Percentiles rank a stretch among this genome's conserved stretches.
phyloP scores from a whole-genome alignment of 2,113 vertebrate species.

The Apteryx owenii region DNA sequence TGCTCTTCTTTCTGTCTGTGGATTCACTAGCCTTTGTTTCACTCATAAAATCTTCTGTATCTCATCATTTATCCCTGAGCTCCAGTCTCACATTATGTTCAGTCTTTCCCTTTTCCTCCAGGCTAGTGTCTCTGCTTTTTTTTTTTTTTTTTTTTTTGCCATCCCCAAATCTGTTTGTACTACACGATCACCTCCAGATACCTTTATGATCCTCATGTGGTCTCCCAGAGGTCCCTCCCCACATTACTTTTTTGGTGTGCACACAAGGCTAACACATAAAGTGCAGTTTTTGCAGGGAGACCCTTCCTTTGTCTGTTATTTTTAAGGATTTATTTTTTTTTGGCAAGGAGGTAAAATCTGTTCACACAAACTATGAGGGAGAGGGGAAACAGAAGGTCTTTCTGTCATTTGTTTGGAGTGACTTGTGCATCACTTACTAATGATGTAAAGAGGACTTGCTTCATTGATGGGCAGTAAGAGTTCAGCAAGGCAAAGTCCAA shows the following conservation, averaged over 20 bases:
- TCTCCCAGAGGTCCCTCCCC: not conserved
- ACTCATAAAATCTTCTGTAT: not conserved
- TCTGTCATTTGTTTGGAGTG: not conserved
- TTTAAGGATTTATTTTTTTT: not conserved
- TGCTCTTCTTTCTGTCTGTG: not conserved
- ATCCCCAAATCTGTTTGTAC: not conserved
- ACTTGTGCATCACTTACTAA: not conserved
- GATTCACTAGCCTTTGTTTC: not conserved
- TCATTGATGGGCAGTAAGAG: not conserved
- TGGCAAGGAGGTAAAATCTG: not conserved
- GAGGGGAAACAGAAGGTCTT: not conserved
- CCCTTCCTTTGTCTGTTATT: not conserved
- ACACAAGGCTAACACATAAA: not conserved
- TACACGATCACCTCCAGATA: not conserved
- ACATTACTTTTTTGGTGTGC: not conserved
- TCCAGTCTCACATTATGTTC: not conserved
- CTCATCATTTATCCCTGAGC: not conserved
- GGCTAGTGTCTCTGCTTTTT: not conserved
- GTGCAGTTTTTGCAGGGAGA: not conserved
- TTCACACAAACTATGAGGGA: not conserved
- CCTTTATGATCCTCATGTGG: not conserved
- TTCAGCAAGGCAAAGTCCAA: not conserved
- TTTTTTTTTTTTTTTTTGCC: not conserved
- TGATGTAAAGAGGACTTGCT: not conserved
- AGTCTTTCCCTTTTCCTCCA: not conserved